Evolutionary conservation across 2,888 invertebrate genomes (phyloP), one percentile per base, ranked within the genome.

Genomic region (Rotaria macrura): DNA sequence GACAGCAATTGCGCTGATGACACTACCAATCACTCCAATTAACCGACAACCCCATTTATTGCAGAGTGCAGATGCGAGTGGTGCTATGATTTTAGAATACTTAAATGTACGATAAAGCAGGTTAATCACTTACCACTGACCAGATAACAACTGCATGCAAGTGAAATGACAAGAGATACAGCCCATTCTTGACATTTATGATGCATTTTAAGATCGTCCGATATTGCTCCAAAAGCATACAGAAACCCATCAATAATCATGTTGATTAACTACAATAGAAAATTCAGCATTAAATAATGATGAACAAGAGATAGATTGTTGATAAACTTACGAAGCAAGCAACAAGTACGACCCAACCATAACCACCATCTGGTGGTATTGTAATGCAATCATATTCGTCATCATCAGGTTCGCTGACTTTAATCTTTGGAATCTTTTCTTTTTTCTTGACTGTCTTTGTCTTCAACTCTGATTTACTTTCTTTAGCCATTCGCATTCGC

Each of bases 311-410:
- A 43, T 43, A 43, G 10, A 43, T n/a, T 43, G 43, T 10, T 43
- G 14, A 49, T 49, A 49, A 14, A 57, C 23, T 85, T 84, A 86
- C 84, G 84, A 86, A 86, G 43, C 84, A 84, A 29, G 74, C 86
- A n/a, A 57, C n/a, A 23, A 86, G 84, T 14, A 86, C 74, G 6
- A 86, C 54, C 86, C 86, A 86, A 54, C 86, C 86, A 54, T 52
- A 86, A 20, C 86, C 86, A 83, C 84, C 86, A 74, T 86, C 86
- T 1, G 86, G 86, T 20, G 86, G 79, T n/a, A 25, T 40, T 79
- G 20, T 43, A 10, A 79, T 79, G 25, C 43, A 43, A 40, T 79
- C 79, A 40, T 79, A 79, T n/a, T 79, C 43, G 5, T 43, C 43
- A 79, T 79, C 79, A 43, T 79, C 52, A 49, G 49, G 49, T 14